Conservation (phyloP, 1,140 invertebrate species). For the Ceratitis capitata region DNA sequence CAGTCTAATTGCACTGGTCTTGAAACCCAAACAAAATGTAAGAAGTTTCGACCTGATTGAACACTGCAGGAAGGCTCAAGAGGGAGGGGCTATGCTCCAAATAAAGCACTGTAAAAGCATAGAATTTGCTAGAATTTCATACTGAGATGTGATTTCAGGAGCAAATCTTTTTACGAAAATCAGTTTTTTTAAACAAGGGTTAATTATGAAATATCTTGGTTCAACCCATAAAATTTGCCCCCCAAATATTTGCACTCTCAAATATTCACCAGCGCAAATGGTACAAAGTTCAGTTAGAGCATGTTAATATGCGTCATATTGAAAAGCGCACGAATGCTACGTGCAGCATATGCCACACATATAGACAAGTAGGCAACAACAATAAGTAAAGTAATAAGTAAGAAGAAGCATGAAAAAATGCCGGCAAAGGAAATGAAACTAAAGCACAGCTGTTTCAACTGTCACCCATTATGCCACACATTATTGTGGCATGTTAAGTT, state of each 20-base stretch:
- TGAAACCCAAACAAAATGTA: no score
- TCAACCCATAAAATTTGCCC: not conserved
- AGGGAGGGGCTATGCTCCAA: no score
- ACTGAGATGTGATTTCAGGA: no score
- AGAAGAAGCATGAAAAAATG: not conserved
- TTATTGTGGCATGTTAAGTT: constrained; percentile 36
- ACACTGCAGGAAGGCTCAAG: no score
- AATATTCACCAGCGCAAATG: not conserved
- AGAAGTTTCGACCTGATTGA: no score
- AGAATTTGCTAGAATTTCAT: no score
- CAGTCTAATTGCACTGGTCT: no score
- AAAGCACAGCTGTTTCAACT: not conserved
- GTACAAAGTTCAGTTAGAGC: not conserved
- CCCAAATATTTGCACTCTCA: not conserved
- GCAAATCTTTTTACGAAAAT: no score
- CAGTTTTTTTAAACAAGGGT: no score
- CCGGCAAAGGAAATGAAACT: constrained; percentile 1
- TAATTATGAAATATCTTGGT: not conserved
- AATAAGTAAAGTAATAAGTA: not conserved
- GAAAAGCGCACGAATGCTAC: not conserved
- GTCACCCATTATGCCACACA: constrained; percentile 35
- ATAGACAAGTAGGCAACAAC: not conserved
- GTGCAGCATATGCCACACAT: not conserved
- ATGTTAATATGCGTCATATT: not conserved
- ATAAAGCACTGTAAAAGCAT: no score